A percentile compares a stretch with the other conserved stretches of the same genome.
phyloP scores from a whole-genome alignment of 2,797 vertebrate genomes.

The Myotis findleyi region DNA sequence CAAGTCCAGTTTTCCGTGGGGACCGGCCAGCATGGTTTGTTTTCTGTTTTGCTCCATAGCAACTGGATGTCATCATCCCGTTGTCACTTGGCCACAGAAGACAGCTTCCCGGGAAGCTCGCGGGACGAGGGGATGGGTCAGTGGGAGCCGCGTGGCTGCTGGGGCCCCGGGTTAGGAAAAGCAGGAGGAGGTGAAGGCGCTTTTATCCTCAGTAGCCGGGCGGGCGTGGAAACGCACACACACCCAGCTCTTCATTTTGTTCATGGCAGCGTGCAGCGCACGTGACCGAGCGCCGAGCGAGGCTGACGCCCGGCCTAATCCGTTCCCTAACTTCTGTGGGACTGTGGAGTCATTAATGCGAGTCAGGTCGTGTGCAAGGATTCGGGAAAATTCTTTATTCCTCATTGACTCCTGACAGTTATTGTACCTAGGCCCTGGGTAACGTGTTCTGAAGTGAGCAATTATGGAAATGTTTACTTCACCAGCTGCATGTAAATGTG shows the following conservation, averaged over 20 bases:
- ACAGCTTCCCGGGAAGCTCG: constrained; percentile 89
- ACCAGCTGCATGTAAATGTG: constrained; percentile 93
- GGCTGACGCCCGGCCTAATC: constrained; percentile 93
- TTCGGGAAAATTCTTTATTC: constrained; percentile 95
- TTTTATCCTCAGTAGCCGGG: constrained; percentile 81
- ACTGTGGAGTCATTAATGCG: constrained; percentile 91
- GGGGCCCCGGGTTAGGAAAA: constrained; percentile 76
- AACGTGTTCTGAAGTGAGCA: constrained; percentile 97
- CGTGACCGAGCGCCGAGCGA: constrained; percentile 87
- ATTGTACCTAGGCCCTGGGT: constrained; percentile 94
- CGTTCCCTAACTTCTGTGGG: constrained; percentile 90
- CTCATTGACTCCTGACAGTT: constrained; percentile 94
- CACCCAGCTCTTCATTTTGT: constrained; percentile 84
- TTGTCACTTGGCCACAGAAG: constrained; percentile 91
- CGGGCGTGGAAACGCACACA: too few relatives aligned
- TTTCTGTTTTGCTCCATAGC: constrained; percentile 92
- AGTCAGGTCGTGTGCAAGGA: constrained; percentile 92
- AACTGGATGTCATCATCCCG: constrained; percentile 92
- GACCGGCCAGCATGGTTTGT: constrained; percentile 89
- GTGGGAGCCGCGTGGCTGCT: too few relatives aligned
- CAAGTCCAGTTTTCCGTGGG: constrained; percentile 89
- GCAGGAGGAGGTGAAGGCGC: constrained; percentile 74
- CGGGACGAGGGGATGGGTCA: constrained; percentile 69
- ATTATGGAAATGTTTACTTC: constrained; percentile 98
- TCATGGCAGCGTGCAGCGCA: constrained; percentile 83